Percentiles rank a stretch among this genome's conserved stretches.
phyloP scores from a whole-genome alignment of 2,797 vertebrate genomes.

The Orestias chungarensis region DNA sequence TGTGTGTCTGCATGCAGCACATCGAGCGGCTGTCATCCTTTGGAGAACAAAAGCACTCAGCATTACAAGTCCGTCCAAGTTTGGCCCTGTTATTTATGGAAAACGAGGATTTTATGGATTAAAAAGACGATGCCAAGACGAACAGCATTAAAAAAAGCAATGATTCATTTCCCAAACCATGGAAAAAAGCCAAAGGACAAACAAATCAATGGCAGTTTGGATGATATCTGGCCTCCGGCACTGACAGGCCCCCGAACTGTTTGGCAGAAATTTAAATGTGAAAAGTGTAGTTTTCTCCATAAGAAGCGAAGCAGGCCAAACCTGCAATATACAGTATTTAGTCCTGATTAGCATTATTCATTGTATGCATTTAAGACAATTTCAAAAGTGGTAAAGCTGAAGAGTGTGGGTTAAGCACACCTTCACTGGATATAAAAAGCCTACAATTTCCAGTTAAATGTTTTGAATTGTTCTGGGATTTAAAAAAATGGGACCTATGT shows the following conservation, averaged over 20 bases:
- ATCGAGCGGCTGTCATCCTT: conserved; percentile 71
- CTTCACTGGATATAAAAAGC: background rate
- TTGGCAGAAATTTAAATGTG: conserved; percentile 68
- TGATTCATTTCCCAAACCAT: conserved; percentile 72
- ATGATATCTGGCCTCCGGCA: conserved; percentile 69
- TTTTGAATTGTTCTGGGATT: background rate
- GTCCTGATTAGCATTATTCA: conserved; percentile 48
- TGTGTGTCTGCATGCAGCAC: conserved; percentile 52
- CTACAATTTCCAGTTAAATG: background rate
- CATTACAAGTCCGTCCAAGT: conserved; percentile 62
- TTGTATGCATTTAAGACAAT: conserved; percentile 14
- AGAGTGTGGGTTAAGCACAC: background rate
- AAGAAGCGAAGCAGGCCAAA: conserved; percentile 31
- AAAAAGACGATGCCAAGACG: conserved; percentile 70
- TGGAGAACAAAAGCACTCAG: conserved; percentile 62
- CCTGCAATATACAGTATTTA: conserved; percentile 39
- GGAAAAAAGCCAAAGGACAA: conserved; percentile 73
- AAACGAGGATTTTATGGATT: conserved; percentile 74
- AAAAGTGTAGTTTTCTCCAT: conserved; percentile 66
- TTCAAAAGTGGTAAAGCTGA: conserved; percentile 3
- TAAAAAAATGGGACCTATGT: background rate
- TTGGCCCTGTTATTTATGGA: conserved; percentile 74
- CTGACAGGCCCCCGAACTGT: conserved; percentile 58
- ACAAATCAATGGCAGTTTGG: conserved; percentile 76
- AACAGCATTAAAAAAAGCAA: conserved; percentile 55